Percentiles rank a stretch among this genome's conserved stretches.
Conservation (phyloP, 1,140 invertebrate species). For the Muscidifurax raptorellus region DNA sequence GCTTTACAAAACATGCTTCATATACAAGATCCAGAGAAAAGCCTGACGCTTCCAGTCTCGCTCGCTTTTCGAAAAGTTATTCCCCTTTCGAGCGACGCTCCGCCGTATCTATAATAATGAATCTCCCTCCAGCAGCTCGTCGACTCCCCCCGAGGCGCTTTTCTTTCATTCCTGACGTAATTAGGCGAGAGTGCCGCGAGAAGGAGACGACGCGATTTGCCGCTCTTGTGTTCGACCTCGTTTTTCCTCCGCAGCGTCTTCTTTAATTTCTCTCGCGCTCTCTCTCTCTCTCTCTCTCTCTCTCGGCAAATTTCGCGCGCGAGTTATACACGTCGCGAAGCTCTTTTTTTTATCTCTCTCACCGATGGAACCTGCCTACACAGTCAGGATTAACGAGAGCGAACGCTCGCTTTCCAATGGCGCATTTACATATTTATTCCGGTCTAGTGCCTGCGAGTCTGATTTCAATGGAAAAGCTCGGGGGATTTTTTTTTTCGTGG, state of each 20-base stretch:
- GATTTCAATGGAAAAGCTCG: conserved; percentile 32
- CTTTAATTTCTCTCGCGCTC: conserved; percentile 3
- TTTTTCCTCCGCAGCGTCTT: neutral
- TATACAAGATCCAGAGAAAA: conserved; percentile 34
- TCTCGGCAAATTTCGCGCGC: conserved; percentile 24
- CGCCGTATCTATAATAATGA: conserved; percentile 53
- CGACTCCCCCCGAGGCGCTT: conserved; percentile 54
- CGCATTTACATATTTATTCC: conserved; percentile 53
- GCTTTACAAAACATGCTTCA: conserved; percentile 36
- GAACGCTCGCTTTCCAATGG: conserved; percentile 22
- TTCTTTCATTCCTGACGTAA: conserved; percentile 65
- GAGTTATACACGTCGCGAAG: conserved; percentile 12
- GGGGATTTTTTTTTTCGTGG: too few species aligned
- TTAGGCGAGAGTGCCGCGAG: conserved; percentile 60
- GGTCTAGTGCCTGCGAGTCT: neutral
- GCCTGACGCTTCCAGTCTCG: conserved; percentile 29
- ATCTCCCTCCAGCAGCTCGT: conserved; percentile 22
- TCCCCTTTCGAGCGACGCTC: conserved; percentile 42
- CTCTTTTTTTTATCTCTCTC: neutral
- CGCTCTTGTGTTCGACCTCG: conserved; percentile 36
- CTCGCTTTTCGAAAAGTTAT: conserved; percentile 51
- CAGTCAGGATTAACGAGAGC: conserved; percentile 35
- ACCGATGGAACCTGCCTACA: conserved; percentile 23
- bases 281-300: neutral
- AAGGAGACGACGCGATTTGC: conserved; percentile 49